Base-by-base conservation (phyloP, 2,797 vertebrate genomes). In the Urosaurus nigricauda region DNA sequence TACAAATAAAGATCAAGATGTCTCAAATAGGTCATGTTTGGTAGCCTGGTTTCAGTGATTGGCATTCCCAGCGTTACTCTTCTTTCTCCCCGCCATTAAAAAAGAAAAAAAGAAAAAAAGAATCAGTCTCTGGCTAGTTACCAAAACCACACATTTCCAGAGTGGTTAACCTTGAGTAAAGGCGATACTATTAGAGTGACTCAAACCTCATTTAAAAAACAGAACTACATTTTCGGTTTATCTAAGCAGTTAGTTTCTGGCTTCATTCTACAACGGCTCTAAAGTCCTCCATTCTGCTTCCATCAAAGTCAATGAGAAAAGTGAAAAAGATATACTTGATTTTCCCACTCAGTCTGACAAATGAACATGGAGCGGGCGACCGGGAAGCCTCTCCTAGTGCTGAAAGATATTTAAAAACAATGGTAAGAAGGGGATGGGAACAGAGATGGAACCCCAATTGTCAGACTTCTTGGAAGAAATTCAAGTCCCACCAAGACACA, bases 91-190 rank as follows among this genome's bases (percentile, higher is more conserved):
- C 47, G 9, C 47, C 47, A 51, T 51, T 51, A 51, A 51, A 51
- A 51, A 51, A 51, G 7, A 47, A 47, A 47, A 47, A 47, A 47
- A 47, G 47, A 47, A 47, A 47, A 51, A 51, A 83, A 88, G n/a
- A 70, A 84, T 70, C 47, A 40, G n/a, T 40, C 26, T 70, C n/a
- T 70, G 17, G n/a, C 81, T 77, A 40, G 0, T 7, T 63, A 60
- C 32, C 68, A 80, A 89, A 89, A 85, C 77, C 77, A 35, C 88
- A 89, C 11, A 58, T 80, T 80, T 89, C 83, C 58, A 84, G 32
- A 32, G 32, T 4, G 88, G 88, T 89, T 89, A 89, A 89, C 78
- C 24, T 26, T 85, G 83, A 65, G 21, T 65, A 51, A 89, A 85
- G 68, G 88, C 16, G n/a, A 80, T 53, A 65, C 83, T 89, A 53